A percentile compares a stretch with the other conserved stretches of the same genome.
Conservation (phyloP, 1,140 invertebrate genomes). For the Cydia splendana region DNA sequence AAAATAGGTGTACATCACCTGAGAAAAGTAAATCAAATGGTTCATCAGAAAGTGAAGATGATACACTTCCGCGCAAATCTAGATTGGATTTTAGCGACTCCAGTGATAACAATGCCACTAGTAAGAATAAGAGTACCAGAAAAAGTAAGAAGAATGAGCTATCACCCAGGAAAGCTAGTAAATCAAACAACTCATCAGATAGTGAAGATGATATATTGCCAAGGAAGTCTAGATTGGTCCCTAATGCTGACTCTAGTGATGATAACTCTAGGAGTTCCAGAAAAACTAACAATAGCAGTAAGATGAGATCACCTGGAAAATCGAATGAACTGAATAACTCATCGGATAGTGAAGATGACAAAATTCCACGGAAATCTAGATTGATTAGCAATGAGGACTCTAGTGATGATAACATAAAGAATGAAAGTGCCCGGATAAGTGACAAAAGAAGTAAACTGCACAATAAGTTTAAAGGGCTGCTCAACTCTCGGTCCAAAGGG, state of each 20-base stretch:
- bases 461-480: constrained; percentile 59
- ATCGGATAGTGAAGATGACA: neutral
- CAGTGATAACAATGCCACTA: neutral
- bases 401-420: constrained; percentile 21
- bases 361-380: neutral
- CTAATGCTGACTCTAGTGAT: constrained; percentile 17
- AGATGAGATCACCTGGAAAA: neutral
- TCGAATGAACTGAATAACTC: neutral
- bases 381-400: neutral
- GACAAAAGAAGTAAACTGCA: constrained; percentile 59
- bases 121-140: neutral
- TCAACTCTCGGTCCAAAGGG: constrained; percentile 38
- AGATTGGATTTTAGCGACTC: neutral
- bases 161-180: neutral
- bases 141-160: neutral
- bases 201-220: neutral
- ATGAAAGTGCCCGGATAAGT: constrained; percentile 48
- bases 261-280: neutral
- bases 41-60: neutral
- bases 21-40: neutral
- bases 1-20: neutral
- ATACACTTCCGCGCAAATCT: neutral
- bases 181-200: neutral
- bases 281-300: neutral
- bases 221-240: neutral